A percentile compares a stretch with the other conserved stretches of the same genome.
Conservation (phyloP, 2,888 invertebrate species). For the Cataglyphis rosenhaueri region DNA sequence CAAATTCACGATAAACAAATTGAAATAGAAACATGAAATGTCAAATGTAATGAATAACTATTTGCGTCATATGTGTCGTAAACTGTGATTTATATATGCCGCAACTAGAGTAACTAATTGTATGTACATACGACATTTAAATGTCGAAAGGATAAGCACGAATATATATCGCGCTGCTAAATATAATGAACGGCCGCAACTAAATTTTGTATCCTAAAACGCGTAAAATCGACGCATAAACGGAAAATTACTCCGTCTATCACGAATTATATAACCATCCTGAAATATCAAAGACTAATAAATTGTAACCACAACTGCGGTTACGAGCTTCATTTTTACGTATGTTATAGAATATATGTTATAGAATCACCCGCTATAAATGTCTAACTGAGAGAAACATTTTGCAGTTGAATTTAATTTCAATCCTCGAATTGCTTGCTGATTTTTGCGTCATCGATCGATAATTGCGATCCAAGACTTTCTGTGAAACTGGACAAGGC, state of each 20-base stretch:
- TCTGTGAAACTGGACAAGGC: slow-evolving; percentile 19
- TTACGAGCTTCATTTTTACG: neutral
- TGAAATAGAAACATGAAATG: slow-evolving; percentile 22
- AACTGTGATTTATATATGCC: slow-evolving; percentile 18
- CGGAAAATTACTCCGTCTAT: neutral
- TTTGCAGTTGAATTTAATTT: slow-evolving; percentile 42
- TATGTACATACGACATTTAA: slow-evolving; percentile 33
- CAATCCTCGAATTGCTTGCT: neutral
- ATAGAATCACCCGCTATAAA: slow-evolving; percentile 19
- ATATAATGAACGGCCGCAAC: slow-evolving; percentile 30
- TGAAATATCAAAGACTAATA: slow-evolving; percentile 10
- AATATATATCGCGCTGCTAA: slow-evolving; percentile 13
- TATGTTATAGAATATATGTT: neutral
- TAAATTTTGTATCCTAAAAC: slow-evolving; percentile 21
- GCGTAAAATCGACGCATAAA: slow-evolving; percentile 14
- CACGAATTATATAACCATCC: slow-evolving; percentile 23
- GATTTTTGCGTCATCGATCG: slow-evolving; percentile 35
- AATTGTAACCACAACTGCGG: slow-evolving; percentile 15
- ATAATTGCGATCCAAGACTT: slow-evolving; percentile 43
- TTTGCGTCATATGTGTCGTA: neutral
- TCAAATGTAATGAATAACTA: slow-evolving; percentile 21
- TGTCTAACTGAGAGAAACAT: neutral
- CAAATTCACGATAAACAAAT: neutral
- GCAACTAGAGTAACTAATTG: slow-evolving; percentile 48
- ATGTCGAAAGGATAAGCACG: slow-evolving; percentile 50